Evolutionary conservation across 2,888 invertebrate species (phyloP), one percentile per base, ranked within the genome.

Genomic region (Ophion costatus): DNA sequence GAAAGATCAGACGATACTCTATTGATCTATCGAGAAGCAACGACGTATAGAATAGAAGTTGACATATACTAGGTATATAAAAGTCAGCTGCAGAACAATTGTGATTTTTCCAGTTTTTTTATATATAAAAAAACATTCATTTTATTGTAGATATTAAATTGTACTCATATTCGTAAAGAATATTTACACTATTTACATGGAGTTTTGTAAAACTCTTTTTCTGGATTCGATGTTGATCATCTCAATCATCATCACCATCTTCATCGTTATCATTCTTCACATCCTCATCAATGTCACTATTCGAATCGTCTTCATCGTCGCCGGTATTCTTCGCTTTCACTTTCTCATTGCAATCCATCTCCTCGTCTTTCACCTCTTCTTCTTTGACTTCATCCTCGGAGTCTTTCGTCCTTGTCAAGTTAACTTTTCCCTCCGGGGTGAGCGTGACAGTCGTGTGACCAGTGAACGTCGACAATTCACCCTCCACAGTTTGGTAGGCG

Each of bases 1-100:
- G 88, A 95, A 95, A 90, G 95, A 95, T 93, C 95, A 95, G 90
- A 95, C 95, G 66, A 95, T 95, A 91, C 93, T 95, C 57, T 95
- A 95, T 91, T 95, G 90, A 93, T 45, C 38, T 14, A 24, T 24
- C 45, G 20, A 61, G n/a, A 2, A 73, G 75, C 56, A 66, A 78
- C 57, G 45, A 64, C 59, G 64, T 42, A 64, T 56, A 24, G 11
- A n/a, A 38, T 57, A 24, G 9, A 20, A 45, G 51, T 63, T 24
- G 64, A n/a, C 20, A 57, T 38, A 9, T 3, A 70, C 14, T 51
- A 57, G 14, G 33, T 73, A 42, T 70, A 51, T 51, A 24, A 71
- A 67, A 63, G 42, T 10, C 75, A 42, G 6, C 56, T 57, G 70
- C 29, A 63, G 6, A 78, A 69, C 71, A 66, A 66, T 74, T 42